Base-by-base conservation (phyloP, 1,140 invertebrate species). In the Camponotus pennsylvanicus region DNA sequence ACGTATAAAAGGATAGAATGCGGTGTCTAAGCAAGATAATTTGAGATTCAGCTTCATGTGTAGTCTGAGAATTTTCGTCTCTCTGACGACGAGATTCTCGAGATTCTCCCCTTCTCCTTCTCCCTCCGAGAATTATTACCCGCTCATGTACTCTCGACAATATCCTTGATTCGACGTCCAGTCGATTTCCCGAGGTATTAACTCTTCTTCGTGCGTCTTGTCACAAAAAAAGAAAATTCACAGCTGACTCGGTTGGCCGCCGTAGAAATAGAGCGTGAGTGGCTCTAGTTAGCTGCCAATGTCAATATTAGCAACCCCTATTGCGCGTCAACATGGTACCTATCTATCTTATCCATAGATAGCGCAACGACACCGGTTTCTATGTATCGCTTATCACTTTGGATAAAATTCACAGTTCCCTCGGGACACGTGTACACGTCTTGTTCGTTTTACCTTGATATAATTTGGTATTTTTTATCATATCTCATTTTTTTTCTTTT, bases 271-370 rank as follows among this genome's bases (percentile, higher is more conserved):
- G 67, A 21, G 27, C 64, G 63, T 27, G 40, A 52, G n/a, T 27
- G 15, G 40, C 42, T 80, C 52, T 88, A 61, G 71, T 13, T 69
- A 45, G 52, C 49, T 7, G 66, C 52, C 52, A 55, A 13, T 79
- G 80, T 88, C 88, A 89, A 89, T 89, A 89, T 89, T 89, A 89
- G 88, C 80, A 85, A 88, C 61, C 86, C 67, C 67, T 59, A 66
- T 83, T 83, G 79, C 32, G 27, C 15, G 15, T 76, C 63, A 27
- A 27, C 40, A 77, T 45, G 69, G 85, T 88, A 88, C 88, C 82
- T 79, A 63, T 18, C 18, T 18, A 18, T 52, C 64, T 21, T 83
- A 49, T 69, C 45, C 42, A 5, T 42, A 49, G 69, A 85, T 63
- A 79, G 27, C 6, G 57, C 45, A 40, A 9, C 59, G 32, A 42